phyloP scores from a whole-genome alignment of 2,888 invertebrate genomes.

The Euplexia lucipara region DNA sequence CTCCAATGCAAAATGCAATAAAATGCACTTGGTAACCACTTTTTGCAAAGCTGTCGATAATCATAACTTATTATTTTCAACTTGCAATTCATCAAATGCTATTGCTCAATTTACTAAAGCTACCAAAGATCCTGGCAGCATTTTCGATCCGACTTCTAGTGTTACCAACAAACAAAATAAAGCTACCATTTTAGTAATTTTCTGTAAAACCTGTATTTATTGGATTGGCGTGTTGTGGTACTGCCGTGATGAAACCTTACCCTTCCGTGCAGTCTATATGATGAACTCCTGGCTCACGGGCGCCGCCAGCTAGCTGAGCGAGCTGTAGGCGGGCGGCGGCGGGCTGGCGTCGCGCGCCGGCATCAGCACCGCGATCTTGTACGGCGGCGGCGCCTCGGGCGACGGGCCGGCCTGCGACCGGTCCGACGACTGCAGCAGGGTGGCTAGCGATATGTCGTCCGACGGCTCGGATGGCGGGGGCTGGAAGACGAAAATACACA shows the following conservation, averaged over 20 bases:
- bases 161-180: constrained; percentile 28
- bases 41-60: neutral
- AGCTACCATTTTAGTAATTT: constrained; percentile 22
- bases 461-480: constrained; percentile 77
- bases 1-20: neutral
- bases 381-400: constrained; percentile 93
- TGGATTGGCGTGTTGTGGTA: constrained; percentile 16
- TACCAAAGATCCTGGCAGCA: constrained; percentile 23
- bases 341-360: constrained; percentile 89
- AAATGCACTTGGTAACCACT: constrained; percentile 1
- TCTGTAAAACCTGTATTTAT: constrained; percentile 19
- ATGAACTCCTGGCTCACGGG: constrained; percentile 82
- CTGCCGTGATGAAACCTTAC: constrained; percentile 62
- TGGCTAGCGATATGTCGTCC: constrained; percentile 81
- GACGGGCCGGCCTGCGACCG: constrained; percentile 62
- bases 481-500: constrained; percentile 32
- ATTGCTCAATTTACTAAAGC: constrained; percentile 9
- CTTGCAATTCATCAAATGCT: constrained; percentile 9
- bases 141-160: neutral
- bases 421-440: constrained; percentile 74
- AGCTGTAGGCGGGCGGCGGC: constrained; percentile 94
- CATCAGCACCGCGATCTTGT: constrained; percentile 95
- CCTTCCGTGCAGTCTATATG: constrained; percentile 73
- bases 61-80: neutral
- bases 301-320: constrained; percentile 91